Evolutionary conservation across 2,797 vertebrate species (phyloP), one percentile per base, ranked within the genome.

Genomic region (Psittacula derbiana): DNA sequence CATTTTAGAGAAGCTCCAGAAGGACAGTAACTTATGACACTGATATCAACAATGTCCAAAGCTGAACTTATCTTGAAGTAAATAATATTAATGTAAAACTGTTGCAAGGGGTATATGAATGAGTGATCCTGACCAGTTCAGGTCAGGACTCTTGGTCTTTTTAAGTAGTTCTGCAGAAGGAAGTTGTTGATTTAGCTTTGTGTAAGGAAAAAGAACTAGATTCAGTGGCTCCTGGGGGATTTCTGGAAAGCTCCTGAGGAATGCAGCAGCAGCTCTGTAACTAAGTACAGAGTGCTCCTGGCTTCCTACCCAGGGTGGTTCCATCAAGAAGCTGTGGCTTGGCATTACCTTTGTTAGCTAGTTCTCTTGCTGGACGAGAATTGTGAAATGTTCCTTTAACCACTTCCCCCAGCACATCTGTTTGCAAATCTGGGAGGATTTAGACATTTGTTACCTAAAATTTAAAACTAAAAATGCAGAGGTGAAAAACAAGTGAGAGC

Each of bases 191-290:
- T 96, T 93, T 80, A 95, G 83, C 91, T 96, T 94, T 24, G 8
- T 28, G 43, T 61, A 81, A 95, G 79, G 91, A 82, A 92, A 91
- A 91, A 89, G 78, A 74, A 78, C 93, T 80, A 64, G 86, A 91
- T 95, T 82, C 74, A 71, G 88, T 87, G 93, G 81, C 88, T 95
- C 92, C 85, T 92, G 86, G 86, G 94, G 88, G 93, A 91, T 89
- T 94, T 97, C 95, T 97, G 95, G 94, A 96, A 96, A 93, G 91
- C 92, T 93, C 96, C 91, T 74, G 95, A 96, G 95, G 92, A 96
- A 97, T 94, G 92, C 88, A 78, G 73, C 73, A 90, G 88, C 61
- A 80, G 0, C 79, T 88, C 23, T 4, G 88, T 92, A 86, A 92
- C 88, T 60, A 12, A 96, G 93, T 70, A 92, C 93, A 94, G 86